Percentiles rank a stretch among this genome's conserved stretches.
Conservation (phyloP, 2,888 invertebrate genomes). For the Tigriopus californicus region DNA sequence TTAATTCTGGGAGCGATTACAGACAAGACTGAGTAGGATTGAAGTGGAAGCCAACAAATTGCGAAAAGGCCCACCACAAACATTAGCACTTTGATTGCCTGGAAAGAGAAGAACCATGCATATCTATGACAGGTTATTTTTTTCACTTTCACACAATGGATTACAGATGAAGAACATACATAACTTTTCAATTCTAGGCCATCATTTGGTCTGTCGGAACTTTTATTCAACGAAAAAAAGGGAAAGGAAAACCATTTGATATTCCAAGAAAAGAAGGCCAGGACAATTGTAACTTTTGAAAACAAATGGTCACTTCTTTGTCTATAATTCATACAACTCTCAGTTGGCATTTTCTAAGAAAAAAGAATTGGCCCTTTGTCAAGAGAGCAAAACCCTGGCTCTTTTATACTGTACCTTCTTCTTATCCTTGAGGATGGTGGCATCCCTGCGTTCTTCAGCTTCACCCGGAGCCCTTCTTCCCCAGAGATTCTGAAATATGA, state of each 20-base stretch:
- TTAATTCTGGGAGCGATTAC: constrained; percentile 4
- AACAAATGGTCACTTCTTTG: too few relatives aligned
- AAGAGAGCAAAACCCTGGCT: too few relatives aligned
- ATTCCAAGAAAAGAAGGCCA: too few relatives aligned
- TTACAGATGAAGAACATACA: too few relatives aligned
- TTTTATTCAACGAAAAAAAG: too few relatives aligned
- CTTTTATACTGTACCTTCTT: constrained; percentile 55
- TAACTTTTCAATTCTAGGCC: too few relatives aligned
- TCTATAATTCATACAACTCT: too few relatives aligned
- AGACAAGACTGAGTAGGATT: background rate
- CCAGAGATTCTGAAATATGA: constrained; percentile 36
- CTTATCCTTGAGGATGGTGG: constrained; percentile 58
- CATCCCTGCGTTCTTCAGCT: constrained; percentile 53
- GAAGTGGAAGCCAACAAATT: constrained; percentile 6
- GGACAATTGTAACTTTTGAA: background rate
- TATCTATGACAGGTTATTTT: too few relatives aligned
- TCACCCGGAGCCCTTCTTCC: constrained; percentile 58
- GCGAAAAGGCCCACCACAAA: background rate
- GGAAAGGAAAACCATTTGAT: too few relatives aligned
- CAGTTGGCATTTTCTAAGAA: background rate
- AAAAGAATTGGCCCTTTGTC: background rate
- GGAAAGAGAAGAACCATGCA: background rate
- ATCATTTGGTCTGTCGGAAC: too few relatives aligned
- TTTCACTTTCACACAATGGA: too few relatives aligned
- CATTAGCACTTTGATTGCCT: constrained; percentile 1